Evolutionary conservation across 2,888 invertebrate species (phyloP).

Genomic region (Dynastes maya): DNA sequence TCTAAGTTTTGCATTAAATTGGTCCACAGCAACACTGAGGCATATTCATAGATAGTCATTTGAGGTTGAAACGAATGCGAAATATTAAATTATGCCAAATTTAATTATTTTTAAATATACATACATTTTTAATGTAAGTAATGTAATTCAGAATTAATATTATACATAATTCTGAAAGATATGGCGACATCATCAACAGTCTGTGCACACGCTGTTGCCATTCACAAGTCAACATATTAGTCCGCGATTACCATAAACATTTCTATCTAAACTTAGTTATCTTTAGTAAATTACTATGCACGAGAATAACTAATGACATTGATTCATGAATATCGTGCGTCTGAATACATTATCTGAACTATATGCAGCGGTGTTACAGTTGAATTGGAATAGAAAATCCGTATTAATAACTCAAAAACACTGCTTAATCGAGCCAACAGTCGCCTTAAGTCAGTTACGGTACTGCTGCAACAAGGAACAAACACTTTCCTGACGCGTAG

Average conservation of each 20-base stretch:
- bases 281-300: background rate
- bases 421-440: conserved; percentile 18
- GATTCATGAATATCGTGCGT: too few species aligned
- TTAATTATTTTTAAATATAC: too few species aligned
- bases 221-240: background rate
- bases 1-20: too few species aligned
- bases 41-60: too few species aligned
- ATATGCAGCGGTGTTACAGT: too few species aligned
- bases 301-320: background rate
- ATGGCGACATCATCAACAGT: background rate
- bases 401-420: background rate
- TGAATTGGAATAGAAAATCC: background rate
- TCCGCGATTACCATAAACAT: conserved; percentile 19
- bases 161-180: too few species aligned
- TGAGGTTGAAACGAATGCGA: too few species aligned
- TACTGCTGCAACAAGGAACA: background rate
- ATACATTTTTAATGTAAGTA: too few species aligned
- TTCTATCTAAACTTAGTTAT: conserved; percentile 13
- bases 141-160: too few species aligned
- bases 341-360: too few species aligned
- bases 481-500: background rate
- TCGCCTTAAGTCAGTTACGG: conserved; percentile 4
- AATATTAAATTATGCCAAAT: too few species aligned
- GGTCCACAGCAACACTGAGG: too few species aligned
- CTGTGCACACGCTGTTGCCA: background rate